Evolutionary conservation across 2,113 vertebrate genomes (phyloP).

Genomic region (Nibea coibor): DNA sequence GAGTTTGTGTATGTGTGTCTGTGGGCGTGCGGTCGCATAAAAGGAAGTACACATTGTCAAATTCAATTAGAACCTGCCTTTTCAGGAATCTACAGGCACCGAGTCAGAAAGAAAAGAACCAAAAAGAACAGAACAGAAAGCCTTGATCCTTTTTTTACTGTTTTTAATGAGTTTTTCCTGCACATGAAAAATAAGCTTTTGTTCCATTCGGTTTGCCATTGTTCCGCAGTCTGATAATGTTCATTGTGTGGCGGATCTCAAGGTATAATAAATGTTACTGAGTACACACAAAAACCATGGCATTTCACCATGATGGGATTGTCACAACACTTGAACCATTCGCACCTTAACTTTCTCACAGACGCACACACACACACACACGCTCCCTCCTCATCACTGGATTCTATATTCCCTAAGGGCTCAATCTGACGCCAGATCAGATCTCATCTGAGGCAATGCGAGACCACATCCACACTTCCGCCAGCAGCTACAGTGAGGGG

Average conservation of each 20-base stretch:
- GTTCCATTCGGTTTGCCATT: slow-evolving; percentile 42
- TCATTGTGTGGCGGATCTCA: slow-evolving; percentile 52
- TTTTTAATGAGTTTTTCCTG: slow-evolving; percentile 69
- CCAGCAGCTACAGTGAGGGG: slow-evolving; percentile 42
- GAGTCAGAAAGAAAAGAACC: slow-evolving; percentile 41
- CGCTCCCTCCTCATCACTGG: background rate
- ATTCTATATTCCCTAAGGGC: slow-evolving; percentile 49
- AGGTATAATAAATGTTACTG: slow-evolving; percentile 44
- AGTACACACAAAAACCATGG: slow-evolving; percentile 12
- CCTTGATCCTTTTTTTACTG: slow-evolving; percentile 67
- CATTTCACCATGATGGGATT: slow-evolving; percentile 34
- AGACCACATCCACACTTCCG: slow-evolving; percentile 47
- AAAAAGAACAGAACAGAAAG: slow-evolving; percentile 47
- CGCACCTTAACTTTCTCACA: background rate
- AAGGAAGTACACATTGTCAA: slow-evolving; percentile 33
- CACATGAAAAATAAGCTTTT: slow-evolving; percentile 61
- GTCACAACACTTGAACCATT: slow-evolving; percentile 30
- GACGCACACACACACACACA: background rate
- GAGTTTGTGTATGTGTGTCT: background rate
- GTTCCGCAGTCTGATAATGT: slow-evolving; percentile 52
- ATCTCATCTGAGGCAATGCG: slow-evolving; percentile 52
- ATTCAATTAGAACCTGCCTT: slow-evolving; percentile 49
- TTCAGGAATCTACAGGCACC: slow-evolving; percentile 36
- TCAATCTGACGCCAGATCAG: slow-evolving; percentile 64
- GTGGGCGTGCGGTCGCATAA: slow-evolving; percentile 16